Conservation (phyloP, 2,113 vertebrate species). For the Geococcyx californianus region DNA sequence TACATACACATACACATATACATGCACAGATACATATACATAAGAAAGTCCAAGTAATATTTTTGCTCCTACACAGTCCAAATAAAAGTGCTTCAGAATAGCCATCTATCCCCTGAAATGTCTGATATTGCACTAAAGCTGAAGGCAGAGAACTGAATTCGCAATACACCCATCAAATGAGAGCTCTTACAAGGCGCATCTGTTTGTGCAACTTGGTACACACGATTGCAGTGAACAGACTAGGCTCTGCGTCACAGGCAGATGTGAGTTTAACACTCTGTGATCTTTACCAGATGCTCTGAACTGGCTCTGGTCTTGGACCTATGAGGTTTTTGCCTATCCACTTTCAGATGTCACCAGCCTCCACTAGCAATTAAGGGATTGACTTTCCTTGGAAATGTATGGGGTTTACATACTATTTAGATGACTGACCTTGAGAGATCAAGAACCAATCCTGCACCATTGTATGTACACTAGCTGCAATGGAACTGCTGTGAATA, state of each 20-base stretch:
- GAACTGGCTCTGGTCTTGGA: constrained; percentile 33
- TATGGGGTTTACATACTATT: neutral
- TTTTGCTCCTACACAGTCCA: neutral
- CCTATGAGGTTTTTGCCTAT: constrained; percentile 10
- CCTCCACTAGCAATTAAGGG: constrained; percentile 1
- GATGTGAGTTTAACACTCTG: constrained; percentile 32
- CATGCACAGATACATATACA: too few relatives aligned
- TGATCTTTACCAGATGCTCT: constrained; percentile 65
- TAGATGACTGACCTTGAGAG: neutral
- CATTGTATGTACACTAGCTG: neutral
- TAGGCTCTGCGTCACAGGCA: neutral
- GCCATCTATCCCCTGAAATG: neutral
- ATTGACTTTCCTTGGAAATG: neutral
- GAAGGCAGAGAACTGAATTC: neutral
- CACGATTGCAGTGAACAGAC: neutral
- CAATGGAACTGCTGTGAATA: neutral
- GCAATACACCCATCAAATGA: neutral
- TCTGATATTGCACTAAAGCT: neutral
- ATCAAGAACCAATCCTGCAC: neutral
- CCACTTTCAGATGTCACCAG: constrained; percentile 66
- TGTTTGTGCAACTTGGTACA: neutral
- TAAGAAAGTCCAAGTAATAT: neutral
- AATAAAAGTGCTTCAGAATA: neutral
- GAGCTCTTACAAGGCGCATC: neutral
- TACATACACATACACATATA: too few relatives aligned